Conservation (phyloP, 2,113 vertebrate genomes). For the western clawed frog (Xenopus tropicalis) region UCB_Xtro_10.0 CM004450.2:99781001-99781500, state of each 20-base stretch:
- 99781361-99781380: neutral
- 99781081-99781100: too few species aligned
- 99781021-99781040: too few species aligned
- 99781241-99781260: neutral
- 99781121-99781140: neutral
- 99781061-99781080: too few species aligned
- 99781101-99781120: neutral
- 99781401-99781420: neutral
- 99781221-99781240: neutral
- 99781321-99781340: constrained; percentile 17
- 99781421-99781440: neutral
- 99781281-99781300: constrained; percentile 8
- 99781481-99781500: neutral
- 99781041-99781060: too few species aligned
- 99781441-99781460: neutral
- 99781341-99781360: constrained; percentile 11
- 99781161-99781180: constrained; percentile 8
- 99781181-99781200: neutral
- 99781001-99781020: too few species aligned
- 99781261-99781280: constrained; percentile 12
- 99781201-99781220: constrained; percentile 15
- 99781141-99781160: neutral
- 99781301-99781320: neutral
- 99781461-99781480: neutral
- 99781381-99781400: neutral